A percentile compares a stretch with the other conserved stretches of the same genome.
Conservation (phyloP, 2,888 invertebrate species). For the Parnassius glacialis region DNA sequence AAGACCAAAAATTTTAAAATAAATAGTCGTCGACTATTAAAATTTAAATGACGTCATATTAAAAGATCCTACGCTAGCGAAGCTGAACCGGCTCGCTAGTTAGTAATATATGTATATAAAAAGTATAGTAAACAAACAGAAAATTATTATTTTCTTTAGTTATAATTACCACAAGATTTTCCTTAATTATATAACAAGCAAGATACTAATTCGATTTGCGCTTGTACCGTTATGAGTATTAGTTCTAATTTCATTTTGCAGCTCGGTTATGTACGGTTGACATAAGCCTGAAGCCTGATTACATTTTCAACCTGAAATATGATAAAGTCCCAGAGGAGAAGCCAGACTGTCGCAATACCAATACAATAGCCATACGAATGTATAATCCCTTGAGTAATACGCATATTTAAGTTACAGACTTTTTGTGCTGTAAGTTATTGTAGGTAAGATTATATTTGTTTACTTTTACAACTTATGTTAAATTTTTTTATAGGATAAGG, state of each 20-base stretch:
- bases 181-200: neutral
- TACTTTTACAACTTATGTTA: too few relatives aligned
- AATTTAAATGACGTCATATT: too few relatives aligned
- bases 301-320: slow-evolving; percentile 21
- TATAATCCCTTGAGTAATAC: neutral
- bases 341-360: slow-evolving; percentile 14
- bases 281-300: slow-evolving; percentile 23
- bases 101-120: too few relatives aligned
- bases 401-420: neutral
- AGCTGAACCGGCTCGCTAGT: too few relatives aligned
- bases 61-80: too few relatives aligned
- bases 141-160: too few relatives aligned
- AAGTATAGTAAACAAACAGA: too few relatives aligned
- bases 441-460: too few relatives aligned
- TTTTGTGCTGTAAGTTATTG: neutral
- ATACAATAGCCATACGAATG: slow-evolving; percentile 16
- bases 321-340: slow-evolving; percentile 22
- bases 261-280: slow-evolving; percentile 4
- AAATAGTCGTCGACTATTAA: too few relatives aligned
- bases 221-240: slow-evolving; percentile 22
- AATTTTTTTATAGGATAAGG: too few relatives aligned
- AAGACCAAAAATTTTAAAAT: too few relatives aligned
- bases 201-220: slow-evolving; percentile 18
- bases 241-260: slow-evolving; percentile 21
- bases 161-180: too few relatives aligned